Conservation (phyloP, 2,888 invertebrate genomes). For the Lithophane semibrunnea region DNA sequence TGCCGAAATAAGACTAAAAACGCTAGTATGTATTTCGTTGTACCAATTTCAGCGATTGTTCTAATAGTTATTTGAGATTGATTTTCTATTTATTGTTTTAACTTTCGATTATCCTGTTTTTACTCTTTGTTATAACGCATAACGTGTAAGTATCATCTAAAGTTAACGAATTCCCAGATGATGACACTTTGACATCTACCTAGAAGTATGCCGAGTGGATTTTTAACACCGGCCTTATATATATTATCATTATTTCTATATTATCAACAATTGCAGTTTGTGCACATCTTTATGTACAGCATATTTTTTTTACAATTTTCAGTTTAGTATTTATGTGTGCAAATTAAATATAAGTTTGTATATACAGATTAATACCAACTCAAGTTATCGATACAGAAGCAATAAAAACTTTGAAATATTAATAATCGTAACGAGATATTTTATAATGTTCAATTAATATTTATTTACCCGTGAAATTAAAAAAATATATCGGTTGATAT, state of each 20-base stretch:
- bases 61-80: not conserved
- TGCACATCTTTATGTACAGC: not conserved
- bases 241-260: not conserved
- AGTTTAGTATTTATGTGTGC: constrained; percentile 28
- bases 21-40: not conserved
- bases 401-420: constrained; percentile 69
- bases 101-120: not conserved
- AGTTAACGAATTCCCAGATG: not conserved
- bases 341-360: constrained; percentile 58
- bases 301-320: not conserved
- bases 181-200: not conserved
- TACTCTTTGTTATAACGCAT: not conserved
- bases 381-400: constrained; percentile 66
- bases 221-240: not conserved
- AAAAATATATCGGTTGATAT: constrained; percentile 71
- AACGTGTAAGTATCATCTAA: not conserved
- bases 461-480: constrained; percentile 79
- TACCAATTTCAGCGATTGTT: not conserved
- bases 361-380: constrained; percentile 57
- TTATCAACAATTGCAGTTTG: not conserved
- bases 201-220: not conserved
- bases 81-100: not conserved
- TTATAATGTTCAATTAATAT: constrained; percentile 76
- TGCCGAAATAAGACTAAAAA: not conserved
- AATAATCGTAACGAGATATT: constrained; percentile 73